Evolutionary conservation across 2,888 invertebrate genomes (phyloP), one percentile per base, ranked within the genome.

Genomic region (Serrognathus titanus): DNA sequence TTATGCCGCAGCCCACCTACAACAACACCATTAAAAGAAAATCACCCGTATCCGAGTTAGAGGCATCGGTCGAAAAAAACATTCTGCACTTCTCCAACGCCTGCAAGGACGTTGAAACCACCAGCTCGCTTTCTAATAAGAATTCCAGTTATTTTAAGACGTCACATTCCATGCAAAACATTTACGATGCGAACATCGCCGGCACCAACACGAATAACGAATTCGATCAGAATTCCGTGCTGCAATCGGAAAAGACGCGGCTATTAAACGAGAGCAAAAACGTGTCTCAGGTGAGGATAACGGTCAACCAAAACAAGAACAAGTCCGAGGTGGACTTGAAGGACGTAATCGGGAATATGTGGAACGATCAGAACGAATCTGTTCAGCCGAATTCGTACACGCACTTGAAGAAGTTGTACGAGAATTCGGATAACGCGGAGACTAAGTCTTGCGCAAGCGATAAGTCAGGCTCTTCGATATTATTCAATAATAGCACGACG

Each of bases 171-270:
- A 63, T 75, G 59, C 75, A 75, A 62, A 72, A 75, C 56, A 72
- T 77, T 50, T 59, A 72, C 38, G 75, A 74, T 35, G 58, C 71
- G 3, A 63, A 63, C 36, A 61, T 59, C 11, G 64, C 63, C 45
- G 40, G 66, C 24, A 64, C 73, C n/a, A 78, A 78, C 61, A 71
- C 76, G 3, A 78, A 75, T 58, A 77, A 78, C 60, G 78, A 78
- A 65, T 78, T 76, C 63, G 78, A 78, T 63, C 75, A 77, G 56
- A 78, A 77, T 56, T 69, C 72, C 2, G 71, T 78, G 3, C 68
- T 77, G 20, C 76, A 75, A 63, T 71, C 75, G 3, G 78, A 78
- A 48, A 69, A 69, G 48, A 71, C 71, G 31, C 66, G 71, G 55
- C 62, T 76, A 45, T 65, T 76, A 58, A 63, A 67, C 35, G 20